Conservation (phyloP, 1,140 invertebrate species). For the Mya arenaria region DNA sequence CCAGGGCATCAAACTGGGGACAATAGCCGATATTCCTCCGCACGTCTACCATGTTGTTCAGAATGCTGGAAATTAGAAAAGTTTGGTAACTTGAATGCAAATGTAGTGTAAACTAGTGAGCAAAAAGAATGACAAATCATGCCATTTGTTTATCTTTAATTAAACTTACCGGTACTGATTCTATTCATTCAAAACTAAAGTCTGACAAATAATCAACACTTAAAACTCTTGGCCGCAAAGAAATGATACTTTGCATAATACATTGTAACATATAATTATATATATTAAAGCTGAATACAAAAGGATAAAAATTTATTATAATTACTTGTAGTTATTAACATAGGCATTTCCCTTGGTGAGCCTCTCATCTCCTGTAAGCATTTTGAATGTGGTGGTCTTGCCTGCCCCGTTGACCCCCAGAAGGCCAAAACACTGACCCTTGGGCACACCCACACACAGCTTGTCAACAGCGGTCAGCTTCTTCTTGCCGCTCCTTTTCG, state of each 20-base stretch:
- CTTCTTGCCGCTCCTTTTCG: conserved; percentile 62
- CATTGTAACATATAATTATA: too few relatives aligned
- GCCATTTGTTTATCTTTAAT: too few relatives aligned
- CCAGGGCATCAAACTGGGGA: conserved; percentile 88
- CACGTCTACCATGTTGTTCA: conserved; percentile 73
- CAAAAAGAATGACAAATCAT: too few relatives aligned
- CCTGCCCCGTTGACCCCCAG: conserved; percentile 93
- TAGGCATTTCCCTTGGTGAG: conserved; percentile 85
- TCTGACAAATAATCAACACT: neutral
- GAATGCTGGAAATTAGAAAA: conserved; percentile 74
- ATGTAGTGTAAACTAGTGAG: too few relatives aligned
- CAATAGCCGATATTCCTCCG: conserved; percentile 83
- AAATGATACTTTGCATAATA: neutral
- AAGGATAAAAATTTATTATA: neutral
- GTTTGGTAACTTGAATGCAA: too few relatives aligned
- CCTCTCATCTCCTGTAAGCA: conserved; percentile 87
- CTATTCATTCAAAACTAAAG: too few relatives aligned
- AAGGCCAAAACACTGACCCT: conserved; percentile 93
- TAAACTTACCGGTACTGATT: too few relatives aligned
- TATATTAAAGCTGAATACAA: neutral
- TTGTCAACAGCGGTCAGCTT: conserved; percentile 85
- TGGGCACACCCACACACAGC: conserved; percentile 87
- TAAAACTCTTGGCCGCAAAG: neutral
- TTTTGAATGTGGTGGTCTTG: conserved; percentile 94
- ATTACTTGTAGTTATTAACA: conserved; percentile 79